Evolutionary conservation across 2,113 vertebrate genomes (phyloP).

Genomic region (Nasalis larvatus): DNA sequence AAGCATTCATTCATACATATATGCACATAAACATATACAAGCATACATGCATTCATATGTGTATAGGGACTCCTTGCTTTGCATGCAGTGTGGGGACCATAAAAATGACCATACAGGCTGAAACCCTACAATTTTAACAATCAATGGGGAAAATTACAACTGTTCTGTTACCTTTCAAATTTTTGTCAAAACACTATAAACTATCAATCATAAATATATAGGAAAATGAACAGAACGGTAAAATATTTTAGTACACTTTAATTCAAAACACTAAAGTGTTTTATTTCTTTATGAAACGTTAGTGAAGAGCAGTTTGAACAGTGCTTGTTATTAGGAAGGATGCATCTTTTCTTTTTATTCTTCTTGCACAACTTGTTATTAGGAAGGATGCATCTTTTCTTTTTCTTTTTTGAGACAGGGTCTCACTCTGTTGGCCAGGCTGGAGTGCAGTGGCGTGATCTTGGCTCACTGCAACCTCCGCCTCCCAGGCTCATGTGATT

Average conservation of each 20-base stretch:
- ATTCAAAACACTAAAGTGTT: not conserved
- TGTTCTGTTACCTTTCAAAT: not conserved
- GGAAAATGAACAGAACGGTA: not conserved
- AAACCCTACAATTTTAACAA: not conserved
- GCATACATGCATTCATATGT: not conserved
- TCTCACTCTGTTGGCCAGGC: no score
- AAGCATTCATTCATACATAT: not conserved
- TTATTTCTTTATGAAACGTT: not conserved
- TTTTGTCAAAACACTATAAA: conserved; percentile 19
- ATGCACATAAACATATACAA: not conserved
- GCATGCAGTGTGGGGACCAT: not conserved
- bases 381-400: not conserved
- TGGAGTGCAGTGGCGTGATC: no score
- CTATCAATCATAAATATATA: not conserved
- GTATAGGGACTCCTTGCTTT: not conserved
- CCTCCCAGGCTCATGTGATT: no score
- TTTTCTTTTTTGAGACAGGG: no score
- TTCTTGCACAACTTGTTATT: not conserved
- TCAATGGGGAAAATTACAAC: not conserved
- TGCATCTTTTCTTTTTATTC: not conserved
- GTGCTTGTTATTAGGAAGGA: not conserved
- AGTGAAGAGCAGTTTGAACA: not conserved
- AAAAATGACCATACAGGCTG: not conserved
- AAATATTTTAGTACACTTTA: not conserved
- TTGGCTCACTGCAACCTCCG: no score